A percentile compares a stretch with the other conserved stretches of the same genome.
Conservation (phyloP, 2,888 invertebrate genomes). For the Aquatica leii region DNA sequence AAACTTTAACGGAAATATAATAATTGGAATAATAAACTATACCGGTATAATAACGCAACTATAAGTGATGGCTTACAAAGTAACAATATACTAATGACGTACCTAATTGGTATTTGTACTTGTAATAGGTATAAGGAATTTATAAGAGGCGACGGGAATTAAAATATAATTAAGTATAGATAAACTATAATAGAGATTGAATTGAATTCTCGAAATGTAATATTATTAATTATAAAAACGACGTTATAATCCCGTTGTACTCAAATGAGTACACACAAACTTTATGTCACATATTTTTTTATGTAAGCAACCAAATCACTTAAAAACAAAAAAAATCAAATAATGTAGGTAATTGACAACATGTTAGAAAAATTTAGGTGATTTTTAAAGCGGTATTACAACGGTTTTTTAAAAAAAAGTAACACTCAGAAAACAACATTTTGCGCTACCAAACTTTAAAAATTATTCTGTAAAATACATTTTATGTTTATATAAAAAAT, state of each 20-base stretch:
- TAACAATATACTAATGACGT: too few relatives aligned
- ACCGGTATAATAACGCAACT: background rate
- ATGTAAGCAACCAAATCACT: background rate
- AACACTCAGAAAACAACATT: conserved; percentile 1
- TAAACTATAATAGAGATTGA: background rate
- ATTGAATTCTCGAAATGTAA: background rate
- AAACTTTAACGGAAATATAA: background rate
- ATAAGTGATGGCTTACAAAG: background rate
- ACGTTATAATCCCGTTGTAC: background rate
- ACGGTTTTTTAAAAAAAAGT: background rate
- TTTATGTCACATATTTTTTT: background rate
- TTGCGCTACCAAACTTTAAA: background rate
- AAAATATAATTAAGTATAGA: background rate
- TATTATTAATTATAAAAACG: too few relatives aligned
- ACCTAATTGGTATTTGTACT: too few relatives aligned
- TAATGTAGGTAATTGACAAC: background rate
- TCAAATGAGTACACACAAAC: background rate
- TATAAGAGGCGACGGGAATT: too few relatives aligned
- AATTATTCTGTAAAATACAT: background rate
- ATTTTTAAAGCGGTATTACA: too few relatives aligned
- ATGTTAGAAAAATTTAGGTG: background rate
- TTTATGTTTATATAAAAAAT: background rate
- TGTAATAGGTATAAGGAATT: too few relatives aligned
- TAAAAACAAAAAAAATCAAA: background rate
- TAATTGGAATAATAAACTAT: background rate